Conservation (phyloP, 2,113 vertebrate genomes). For the Vanacampus margaritifer region DNA sequence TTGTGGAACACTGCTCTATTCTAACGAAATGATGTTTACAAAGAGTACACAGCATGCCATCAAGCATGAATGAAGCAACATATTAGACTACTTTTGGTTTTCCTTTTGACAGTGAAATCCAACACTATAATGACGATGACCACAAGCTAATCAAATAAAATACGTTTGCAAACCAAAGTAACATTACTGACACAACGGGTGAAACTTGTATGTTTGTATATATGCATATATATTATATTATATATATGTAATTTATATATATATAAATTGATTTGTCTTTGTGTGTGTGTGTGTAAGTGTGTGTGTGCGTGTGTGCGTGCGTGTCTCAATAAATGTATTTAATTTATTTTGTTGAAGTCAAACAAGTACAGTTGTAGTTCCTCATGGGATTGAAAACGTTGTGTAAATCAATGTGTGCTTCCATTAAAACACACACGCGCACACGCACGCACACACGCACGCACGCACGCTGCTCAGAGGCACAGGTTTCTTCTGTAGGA, state of each 20-base stretch:
- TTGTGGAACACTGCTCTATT: neutral
- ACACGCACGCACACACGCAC: neutral
- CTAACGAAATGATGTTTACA: neutral
- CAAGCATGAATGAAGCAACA: neutral
- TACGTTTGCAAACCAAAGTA: neutral
- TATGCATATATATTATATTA: too few relatives aligned
- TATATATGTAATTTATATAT: too few relatives aligned
- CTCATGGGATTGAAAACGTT: slow-evolving; percentile 12
- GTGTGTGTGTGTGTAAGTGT: slow-evolving; percentile 4
- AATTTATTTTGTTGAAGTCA: neutral
- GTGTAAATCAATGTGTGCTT: slow-evolving; percentile 31
- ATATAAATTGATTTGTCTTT: neutral
- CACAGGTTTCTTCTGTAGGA: neutral
- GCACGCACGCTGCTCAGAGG: neutral
- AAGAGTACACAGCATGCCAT: neutral
- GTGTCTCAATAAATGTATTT: neutral
- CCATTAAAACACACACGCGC: slow-evolving; percentile 10
- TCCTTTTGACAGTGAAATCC: neutral
- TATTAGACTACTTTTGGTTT: neutral
- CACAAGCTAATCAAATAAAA: neutral
- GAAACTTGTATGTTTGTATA: slow-evolving; percentile 2
- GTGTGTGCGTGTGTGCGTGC: slow-evolving; percentile 4
- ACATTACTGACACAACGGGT: neutral
- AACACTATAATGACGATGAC: neutral
- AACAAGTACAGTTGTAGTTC: neutral